phyloP scores from a whole-genome alignment of 2,888 invertebrate genomes.

The Sisyra nigra region DNA sequence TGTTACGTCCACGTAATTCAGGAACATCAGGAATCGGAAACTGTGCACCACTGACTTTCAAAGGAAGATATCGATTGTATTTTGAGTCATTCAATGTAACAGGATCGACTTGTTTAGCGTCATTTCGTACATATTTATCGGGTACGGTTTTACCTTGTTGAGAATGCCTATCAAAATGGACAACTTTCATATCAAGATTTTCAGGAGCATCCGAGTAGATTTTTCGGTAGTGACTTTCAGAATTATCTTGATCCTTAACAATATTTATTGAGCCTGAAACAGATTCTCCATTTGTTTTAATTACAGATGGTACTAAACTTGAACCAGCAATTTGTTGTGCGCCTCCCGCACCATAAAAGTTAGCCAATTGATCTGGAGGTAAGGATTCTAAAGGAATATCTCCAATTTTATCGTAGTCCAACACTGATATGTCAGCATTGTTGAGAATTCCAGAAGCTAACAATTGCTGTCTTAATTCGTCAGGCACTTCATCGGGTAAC shows the following conservation, averaged over 20 bases:
- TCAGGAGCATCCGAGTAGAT: conserved; percentile 30
- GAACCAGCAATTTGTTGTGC: conserved; percentile 44
- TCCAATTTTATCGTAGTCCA: conserved; percentile 79
- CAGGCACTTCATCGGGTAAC: conserved; percentile 77
- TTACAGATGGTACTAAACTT: conserved; percentile 50
- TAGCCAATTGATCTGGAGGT: conserved; percentile 72
- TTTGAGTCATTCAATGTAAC: conserved; percentile 57
- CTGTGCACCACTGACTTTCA: conserved; percentile 71
- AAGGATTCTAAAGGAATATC: conserved; percentile 69
- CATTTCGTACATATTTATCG: conserved; percentile 51
- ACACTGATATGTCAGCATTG: conserved; percentile 73
- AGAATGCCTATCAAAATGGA: conserved; percentile 62
- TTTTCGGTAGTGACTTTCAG: conserved; percentile 28
- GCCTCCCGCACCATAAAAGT: conserved; percentile 74
- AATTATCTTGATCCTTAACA: conserved; percentile 33
- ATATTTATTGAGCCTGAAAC: conserved; percentile 27
- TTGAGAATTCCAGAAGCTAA: conserved; percentile 72
- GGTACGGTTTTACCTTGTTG: conserved; percentile 54
- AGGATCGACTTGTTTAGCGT: conserved; percentile 57
- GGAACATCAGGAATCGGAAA: conserved; percentile 69
- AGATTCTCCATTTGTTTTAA: conserved; percentile 43
- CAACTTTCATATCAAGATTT: conserved; percentile 70
- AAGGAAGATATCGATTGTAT: conserved; percentile 68
- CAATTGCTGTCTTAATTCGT: conserved; percentile 67
- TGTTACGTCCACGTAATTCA: conserved; percentile 55